phyloP scores from a whole-genome alignment of 2,797 vertebrate species.

The Eupleurogrammus muticus region DNA sequence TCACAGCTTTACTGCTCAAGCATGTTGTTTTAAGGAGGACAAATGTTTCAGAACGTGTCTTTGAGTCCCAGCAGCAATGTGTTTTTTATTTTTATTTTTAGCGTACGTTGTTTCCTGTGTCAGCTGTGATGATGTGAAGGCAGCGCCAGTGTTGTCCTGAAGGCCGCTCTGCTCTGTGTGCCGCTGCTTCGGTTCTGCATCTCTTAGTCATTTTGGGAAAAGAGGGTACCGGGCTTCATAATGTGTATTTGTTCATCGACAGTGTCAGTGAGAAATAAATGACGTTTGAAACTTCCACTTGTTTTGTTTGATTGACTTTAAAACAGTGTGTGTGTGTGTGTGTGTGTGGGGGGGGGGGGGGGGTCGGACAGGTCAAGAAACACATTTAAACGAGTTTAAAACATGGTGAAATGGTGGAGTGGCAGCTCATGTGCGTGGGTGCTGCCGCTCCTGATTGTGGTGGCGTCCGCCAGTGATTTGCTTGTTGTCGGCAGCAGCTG shows the following conservation, averaged over 20 bases:
- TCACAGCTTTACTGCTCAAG: slow-evolving; percentile 5
- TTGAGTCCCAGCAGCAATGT: not conserved
- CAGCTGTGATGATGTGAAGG: not conserved
- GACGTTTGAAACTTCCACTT: slow-evolving; percentile 30
- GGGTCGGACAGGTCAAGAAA: not conserved
- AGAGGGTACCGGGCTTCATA: slow-evolving; percentile 44
- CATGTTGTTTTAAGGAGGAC: not conserved
- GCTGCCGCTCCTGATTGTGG: too few relatives aligned
- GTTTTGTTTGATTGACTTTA: slow-evolving; percentile 19
- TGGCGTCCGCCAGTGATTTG: too few relatives aligned
- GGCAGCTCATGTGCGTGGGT: too few relatives aligned
- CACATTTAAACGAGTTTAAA: not conserved
- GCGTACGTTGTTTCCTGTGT: slow-evolving; percentile 22
- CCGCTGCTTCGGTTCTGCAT: slow-evolving; percentile 36
- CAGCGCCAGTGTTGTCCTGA: slow-evolving; percentile 12
- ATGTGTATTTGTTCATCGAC: slow-evolving; percentile 47
- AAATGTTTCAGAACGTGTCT: slow-evolving; percentile 1
- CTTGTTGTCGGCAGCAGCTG: too few relatives aligned
- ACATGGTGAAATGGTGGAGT: not conserved
- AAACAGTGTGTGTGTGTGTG: too few relatives aligned
- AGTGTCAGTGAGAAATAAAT: slow-evolving; percentile 72
- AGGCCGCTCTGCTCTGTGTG: slow-evolving; percentile 31
- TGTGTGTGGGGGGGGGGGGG: too few relatives aligned
- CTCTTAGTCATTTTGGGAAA: slow-evolving; percentile 29
- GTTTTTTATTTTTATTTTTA: slow-evolving; percentile 9